Conservation (phyloP, 2,888 invertebrate genomes). For the Hoplodrina ambigua region DNA sequence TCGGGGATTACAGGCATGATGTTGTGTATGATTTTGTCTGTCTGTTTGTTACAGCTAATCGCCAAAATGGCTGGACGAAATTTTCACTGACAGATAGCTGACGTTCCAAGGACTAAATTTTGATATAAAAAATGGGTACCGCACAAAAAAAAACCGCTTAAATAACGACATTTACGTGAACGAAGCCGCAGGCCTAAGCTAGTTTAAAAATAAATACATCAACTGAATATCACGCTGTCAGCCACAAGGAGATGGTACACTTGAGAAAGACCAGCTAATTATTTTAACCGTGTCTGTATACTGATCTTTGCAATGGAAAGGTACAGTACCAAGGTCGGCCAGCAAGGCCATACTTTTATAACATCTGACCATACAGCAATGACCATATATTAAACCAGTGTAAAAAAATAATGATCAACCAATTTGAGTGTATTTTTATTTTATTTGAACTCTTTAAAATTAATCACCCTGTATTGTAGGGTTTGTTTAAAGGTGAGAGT, state of each 20-base stretch:
- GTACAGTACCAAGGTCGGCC: constrained; percentile 51
- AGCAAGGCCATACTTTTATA: constrained; percentile 52
- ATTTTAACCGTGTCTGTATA: constrained; percentile 54
- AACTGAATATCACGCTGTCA: constrained; percentile 3
- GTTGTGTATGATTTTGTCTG: no score
- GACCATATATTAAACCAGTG: constrained; percentile 19
- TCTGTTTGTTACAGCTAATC: no score
- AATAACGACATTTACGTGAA: no score
- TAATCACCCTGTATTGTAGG: not conserved
- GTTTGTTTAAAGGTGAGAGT: constrained; percentile 15
- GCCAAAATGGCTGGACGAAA: no score
- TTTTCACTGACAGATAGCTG: no score
- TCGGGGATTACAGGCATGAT: no score
- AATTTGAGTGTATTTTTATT: not conserved
- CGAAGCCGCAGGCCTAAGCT: no score
- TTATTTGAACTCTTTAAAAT: constrained; percentile 11
- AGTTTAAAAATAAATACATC: not conserved
- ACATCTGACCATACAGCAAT: constrained; percentile 32
- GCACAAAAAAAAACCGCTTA: no score
- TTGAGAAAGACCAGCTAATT: constrained; percentile 51
- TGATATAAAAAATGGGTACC: no score
- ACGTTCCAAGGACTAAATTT: no score
- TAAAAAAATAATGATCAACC: constrained; percentile 21
- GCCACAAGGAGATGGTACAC: constrained; percentile 26
- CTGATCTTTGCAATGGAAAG: constrained; percentile 61